Evolutionary conservation across 2,888 invertebrate genomes (phyloP).

Genomic region (Cerceris rybyensis): DNA sequence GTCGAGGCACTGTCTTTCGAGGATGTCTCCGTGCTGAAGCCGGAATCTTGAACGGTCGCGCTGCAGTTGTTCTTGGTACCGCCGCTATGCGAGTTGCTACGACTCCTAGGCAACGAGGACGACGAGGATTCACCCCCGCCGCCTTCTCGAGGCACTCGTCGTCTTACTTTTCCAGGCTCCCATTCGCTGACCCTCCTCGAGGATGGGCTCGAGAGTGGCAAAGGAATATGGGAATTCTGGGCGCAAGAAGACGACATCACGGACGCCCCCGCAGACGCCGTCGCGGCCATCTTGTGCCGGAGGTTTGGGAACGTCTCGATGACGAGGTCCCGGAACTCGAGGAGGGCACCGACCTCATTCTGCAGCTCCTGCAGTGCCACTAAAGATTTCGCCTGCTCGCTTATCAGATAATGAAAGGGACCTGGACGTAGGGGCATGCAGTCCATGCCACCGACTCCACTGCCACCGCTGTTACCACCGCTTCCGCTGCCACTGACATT

Average conservation of each 20-base stretch:
- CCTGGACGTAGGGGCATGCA: conserved; percentile 90
- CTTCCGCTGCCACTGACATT: conserved; percentile 81
- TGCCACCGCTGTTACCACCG: conserved; percentile 57
- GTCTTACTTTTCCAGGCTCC: conserved; percentile 91
- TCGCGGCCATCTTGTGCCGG: conserved; percentile 91
- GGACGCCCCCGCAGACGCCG: conserved; percentile 80
- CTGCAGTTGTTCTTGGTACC: conserved; percentile 86
- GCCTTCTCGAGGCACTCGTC: conserved; percentile 81
- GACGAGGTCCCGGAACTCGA: conserved; percentile 96
- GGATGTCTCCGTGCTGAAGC: conserved; percentile 94
- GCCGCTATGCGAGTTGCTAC: conserved; percentile 86
- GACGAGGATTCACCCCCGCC: conserved; percentile 77
- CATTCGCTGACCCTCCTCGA: conserved; percentile 85
- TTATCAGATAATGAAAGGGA: conserved; percentile 92
- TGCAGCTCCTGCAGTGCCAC: conserved; percentile 94
- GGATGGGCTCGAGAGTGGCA: conserved; percentile 79
- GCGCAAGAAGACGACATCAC: conserved; percentile 84
- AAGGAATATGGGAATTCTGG: conserved; percentile 78
- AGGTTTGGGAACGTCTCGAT: conserved; percentile 96
- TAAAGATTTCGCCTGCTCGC: conserved; percentile 94
- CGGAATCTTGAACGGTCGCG: conserved; percentile 90
- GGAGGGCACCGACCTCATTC: conserved; percentile 95
- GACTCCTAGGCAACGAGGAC: conserved; percentile 84
- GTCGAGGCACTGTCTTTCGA: conserved; percentile 89
- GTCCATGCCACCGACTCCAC: conserved; percentile 87